These are phyloP conservation scores for Patella caerulea DNA, from an alignment of 2,888 invertebrate genomes.

Conservation along the genomic window DNA sequence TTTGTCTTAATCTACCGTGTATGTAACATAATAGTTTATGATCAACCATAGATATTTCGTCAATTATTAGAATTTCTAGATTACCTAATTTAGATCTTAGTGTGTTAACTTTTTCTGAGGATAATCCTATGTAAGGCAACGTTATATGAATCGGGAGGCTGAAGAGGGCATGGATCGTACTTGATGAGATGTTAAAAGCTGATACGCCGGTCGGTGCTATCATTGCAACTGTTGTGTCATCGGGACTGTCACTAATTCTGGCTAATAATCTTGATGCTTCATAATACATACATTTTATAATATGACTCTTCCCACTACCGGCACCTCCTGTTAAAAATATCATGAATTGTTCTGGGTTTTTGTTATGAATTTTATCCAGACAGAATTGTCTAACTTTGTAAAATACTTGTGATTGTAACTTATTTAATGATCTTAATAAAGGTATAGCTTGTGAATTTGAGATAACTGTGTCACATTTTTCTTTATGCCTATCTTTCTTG, in stretches of 20 bases:
- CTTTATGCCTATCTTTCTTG: neutral
- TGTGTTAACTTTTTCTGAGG: neutral
- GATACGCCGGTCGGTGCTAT: neutral
- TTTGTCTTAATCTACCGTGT: conserved; percentile 22
- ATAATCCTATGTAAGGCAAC: neutral
- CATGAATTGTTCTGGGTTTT: conserved; percentile 5
- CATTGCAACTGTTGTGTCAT: conserved; percentile 20
- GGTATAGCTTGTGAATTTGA: neutral
- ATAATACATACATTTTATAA: conserved; percentile 23
- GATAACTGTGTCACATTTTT: neutral
- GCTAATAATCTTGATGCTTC: conserved; percentile 19
- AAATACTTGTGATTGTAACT: conserved; percentile 24
- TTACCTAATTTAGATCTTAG: conserved; percentile 16
- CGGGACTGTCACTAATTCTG: neutral
- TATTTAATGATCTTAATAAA: conserved; percentile 20
- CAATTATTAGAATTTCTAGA: conserved; percentile 24
- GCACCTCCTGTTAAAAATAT: conserved; percentile 27
- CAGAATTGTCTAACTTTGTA: conserved; percentile 27
- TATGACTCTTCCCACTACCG: conserved; percentile 19
- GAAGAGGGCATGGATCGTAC: conserved; percentile 7
- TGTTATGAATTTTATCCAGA: conserved; percentile 1
- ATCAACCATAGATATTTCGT: conserved; percentile 26
- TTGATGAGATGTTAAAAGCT: conserved; percentile 20
- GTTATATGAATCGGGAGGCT: neutral
- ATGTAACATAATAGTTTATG: conserved; percentile 17